Evolutionary conservation across 2,113 vertebrate species (phyloP).

Genomic region (Fukomys damarensis): DNA sequence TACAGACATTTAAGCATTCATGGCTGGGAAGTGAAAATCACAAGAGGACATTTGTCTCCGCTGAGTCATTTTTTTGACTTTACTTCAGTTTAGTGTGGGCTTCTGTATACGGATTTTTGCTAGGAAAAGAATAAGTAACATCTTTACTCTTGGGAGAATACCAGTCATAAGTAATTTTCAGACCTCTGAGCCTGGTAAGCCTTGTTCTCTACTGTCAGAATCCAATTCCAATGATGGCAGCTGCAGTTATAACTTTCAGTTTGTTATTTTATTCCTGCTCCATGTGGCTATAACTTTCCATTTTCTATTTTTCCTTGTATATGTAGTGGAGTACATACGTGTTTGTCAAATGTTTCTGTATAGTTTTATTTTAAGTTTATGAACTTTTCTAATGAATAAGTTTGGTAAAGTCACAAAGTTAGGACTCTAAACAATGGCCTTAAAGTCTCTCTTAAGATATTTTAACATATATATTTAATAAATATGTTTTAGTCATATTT

Average conservation of each 20-base stretch:
- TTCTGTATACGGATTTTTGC: neutral
- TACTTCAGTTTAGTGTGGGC: neutral
- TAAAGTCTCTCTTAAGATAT: neutral
- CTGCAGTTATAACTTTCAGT: neutral
- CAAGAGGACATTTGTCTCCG: neutral
- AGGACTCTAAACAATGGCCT: neutral
- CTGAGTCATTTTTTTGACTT: neutral
- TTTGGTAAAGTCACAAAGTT: neutral
- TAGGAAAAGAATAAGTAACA: neutral
- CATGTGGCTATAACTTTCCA: neutral
- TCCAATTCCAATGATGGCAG: neutral
- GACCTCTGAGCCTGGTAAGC: neutral
- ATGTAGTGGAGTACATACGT: neutral
- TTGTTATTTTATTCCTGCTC: neutral
- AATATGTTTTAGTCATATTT: neutral
- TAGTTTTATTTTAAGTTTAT: constrained; percentile 24
- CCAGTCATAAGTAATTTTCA: neutral
- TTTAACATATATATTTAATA: neutral
- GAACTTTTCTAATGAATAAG: neutral
- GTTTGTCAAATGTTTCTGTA: neutral
- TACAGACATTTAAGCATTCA: neutral
- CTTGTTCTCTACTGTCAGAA: neutral
- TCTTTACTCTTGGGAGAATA: neutral
- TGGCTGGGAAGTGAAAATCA: neutral
- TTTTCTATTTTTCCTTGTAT: neutral